Conservation (phyloP, 1,140 invertebrate genomes). For the Bacillus rossius region DNA sequence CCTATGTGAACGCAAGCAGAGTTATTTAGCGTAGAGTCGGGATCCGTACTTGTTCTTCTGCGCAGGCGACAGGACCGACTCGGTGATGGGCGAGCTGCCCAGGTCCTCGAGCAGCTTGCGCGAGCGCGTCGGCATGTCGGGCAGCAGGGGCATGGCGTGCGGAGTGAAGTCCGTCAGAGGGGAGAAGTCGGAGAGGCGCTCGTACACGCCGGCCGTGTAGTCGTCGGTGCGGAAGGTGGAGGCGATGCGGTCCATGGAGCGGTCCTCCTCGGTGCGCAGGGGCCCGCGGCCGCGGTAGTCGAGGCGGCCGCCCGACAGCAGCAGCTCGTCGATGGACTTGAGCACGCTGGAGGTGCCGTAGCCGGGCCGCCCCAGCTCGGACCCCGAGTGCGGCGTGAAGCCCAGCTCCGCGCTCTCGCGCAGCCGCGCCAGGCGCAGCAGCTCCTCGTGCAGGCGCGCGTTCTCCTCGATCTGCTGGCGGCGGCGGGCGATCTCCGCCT, state of each 20-base stretch:
- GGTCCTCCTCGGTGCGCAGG: slow-evolving; percentile 42
- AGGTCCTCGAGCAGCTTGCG: slow-evolving; percentile 55
- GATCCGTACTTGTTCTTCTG: slow-evolving; percentile 40
- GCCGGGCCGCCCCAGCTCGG: neutral
- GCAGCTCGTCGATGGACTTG: slow-evolving; percentile 48
- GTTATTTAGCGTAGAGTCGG: slow-evolving; percentile 20
- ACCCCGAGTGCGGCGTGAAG: slow-evolving; percentile 6
- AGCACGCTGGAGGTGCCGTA: slow-evolving; percentile 42
- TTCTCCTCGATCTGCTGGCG: slow-evolving; percentile 58
- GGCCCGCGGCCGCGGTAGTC: slow-evolving; percentile 21
- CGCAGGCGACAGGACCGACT: slow-evolving; percentile 30
- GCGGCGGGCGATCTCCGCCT: slow-evolving; percentile 54
- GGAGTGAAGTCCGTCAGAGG: slow-evolving; percentile 47
- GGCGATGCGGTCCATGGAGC: slow-evolving; percentile 47
- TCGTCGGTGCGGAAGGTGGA: slow-evolving; percentile 48
- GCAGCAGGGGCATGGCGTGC: slow-evolving; percentile 56
- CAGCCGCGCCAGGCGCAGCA: slow-evolving; percentile 46
- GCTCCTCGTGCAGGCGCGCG: slow-evolving; percentile 50
- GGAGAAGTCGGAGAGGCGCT: slow-evolving; percentile 43
- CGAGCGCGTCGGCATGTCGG: slow-evolving; percentile 55
- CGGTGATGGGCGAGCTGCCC: slow-evolving; percentile 48
- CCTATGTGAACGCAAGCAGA: neutral
- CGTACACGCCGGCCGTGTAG: slow-evolving; percentile 40
- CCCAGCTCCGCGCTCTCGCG: slow-evolving; percentile 42
- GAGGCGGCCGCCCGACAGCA: slow-evolving; percentile 32